A percentile compares a stretch with the other conserved stretches of the same genome.
phyloP scores from a whole-genome alignment of 2,888 invertebrate species.

The Harpalus rufipes region DNA sequence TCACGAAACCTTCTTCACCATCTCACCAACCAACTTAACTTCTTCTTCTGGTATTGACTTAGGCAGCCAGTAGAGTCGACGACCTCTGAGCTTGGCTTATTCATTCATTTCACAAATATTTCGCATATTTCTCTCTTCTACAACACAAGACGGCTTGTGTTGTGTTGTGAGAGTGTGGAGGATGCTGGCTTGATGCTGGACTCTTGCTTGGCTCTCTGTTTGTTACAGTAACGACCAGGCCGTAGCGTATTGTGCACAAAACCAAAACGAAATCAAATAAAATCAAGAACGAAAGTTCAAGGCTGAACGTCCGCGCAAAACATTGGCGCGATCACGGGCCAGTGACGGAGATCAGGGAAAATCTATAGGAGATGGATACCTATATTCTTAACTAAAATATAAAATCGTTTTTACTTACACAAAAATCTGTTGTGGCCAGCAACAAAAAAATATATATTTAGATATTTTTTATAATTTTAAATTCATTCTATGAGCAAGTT shows the following conservation, averaged over 20 bases:
- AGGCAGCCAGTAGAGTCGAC: neutral
- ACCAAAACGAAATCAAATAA: constrained; percentile 58
- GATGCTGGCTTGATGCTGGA: no score
- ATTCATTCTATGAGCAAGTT: no score
- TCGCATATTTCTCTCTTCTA: constrained; percentile 17
- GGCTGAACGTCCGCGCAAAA: constrained; percentile 54
- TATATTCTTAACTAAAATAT: no score
- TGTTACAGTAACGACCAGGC: neutral
- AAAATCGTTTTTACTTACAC: no score
- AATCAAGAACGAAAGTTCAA: constrained; percentile 64
- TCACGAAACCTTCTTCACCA: constrained; percentile 16
- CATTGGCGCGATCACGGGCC: constrained; percentile 14
- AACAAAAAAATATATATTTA: no score
- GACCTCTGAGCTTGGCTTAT: constrained; percentile 1
- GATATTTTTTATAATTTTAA: no score
- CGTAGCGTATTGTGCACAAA: constrained; percentile 43
- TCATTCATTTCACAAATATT: constrained; percentile 44
- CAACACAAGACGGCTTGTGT: neutral
- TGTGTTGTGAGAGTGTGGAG: no score
- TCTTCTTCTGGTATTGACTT: constrained; percentile 26
- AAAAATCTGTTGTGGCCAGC: no score
- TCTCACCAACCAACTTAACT: neutral
- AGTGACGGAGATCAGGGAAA: neutral
- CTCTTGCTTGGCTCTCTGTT: neutral
- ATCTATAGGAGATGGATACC: no score